Percentiles rank a stretch among this genome's conserved stretches.
Evolutionary conservation across 1,140 invertebrate species (phyloP).

Genomic region (Mactra quadrangularis): DNA sequence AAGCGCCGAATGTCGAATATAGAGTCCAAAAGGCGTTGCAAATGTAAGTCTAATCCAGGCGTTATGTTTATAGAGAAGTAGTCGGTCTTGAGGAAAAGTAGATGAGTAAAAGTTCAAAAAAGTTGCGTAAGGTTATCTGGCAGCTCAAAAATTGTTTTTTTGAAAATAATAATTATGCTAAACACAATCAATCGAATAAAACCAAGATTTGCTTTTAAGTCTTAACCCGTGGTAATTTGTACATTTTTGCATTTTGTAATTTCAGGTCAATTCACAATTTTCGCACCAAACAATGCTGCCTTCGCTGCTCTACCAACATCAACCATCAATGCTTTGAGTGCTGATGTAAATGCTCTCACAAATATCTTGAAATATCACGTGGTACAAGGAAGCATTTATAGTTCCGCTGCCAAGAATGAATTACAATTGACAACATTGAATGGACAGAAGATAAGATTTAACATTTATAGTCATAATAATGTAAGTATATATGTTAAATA

Average conservation of each 20-base stretch:
- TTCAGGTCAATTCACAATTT: conserved; percentile 89
- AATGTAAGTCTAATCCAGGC: too few species aligned
- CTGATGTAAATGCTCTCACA: conserved; percentile 87
- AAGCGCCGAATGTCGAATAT: too few species aligned
- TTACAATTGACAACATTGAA: conserved; percentile 24
- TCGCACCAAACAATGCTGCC: conserved; percentile 92
- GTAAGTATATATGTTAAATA: not conserved
- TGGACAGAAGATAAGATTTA: conserved; percentile 49
- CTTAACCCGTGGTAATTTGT: too few species aligned
- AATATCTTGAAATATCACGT: too few species aligned
- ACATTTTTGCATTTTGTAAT: too few species aligned
- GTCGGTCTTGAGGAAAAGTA: too few species aligned
- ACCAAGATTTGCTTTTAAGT: too few species aligned
- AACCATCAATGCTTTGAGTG: conserved; percentile 86
- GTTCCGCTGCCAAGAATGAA: conserved; percentile 29
- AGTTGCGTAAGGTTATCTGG: not conserved
- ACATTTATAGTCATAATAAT: conserved; percentile 15
- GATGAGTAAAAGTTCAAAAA: not conserved
- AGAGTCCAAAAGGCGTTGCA: too few species aligned
- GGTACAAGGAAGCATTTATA: conserved; percentile 77
- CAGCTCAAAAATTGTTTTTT: not conserved
- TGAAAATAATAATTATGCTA: too few species aligned
- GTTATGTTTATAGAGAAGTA: too few species aligned
- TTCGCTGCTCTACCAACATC: conserved; percentile 87
- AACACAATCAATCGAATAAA: too few species aligned